Conservation (phyloP, 2,113 vertebrate species). For the Arvicanthis niloticus region DNA sequence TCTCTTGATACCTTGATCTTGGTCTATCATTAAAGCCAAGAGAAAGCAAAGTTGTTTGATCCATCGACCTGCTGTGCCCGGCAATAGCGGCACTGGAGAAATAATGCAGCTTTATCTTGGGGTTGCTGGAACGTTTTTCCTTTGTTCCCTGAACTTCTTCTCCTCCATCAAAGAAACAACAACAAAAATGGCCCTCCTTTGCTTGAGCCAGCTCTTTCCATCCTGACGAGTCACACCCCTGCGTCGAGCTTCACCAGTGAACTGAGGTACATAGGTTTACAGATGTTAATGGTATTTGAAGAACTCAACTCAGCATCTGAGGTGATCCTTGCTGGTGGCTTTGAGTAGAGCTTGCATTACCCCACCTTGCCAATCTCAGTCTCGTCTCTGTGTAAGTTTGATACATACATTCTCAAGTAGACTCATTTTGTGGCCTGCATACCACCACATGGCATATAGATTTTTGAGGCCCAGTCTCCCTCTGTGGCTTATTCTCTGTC, state of each 20-base stretch:
- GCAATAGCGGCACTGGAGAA: neutral
- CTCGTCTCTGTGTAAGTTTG: neutral
- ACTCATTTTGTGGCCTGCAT: neutral
- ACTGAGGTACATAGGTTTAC: neutral
- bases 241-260: neutral
- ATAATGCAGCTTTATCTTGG: neutral
- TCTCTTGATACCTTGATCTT: neutral
- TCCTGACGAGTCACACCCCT: neutral
- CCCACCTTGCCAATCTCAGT: neutral
- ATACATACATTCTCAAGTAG: neutral
- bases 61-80: neutral
- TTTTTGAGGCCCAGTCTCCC: neutral
- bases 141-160: conserved; percentile 14
- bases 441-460: neutral
- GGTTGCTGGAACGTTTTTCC: neutral
- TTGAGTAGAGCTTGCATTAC: neutral
- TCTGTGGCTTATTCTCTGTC: neutral
- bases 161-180: neutral
- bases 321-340: neutral
- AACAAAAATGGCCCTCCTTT: neutral
- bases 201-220: neutral
- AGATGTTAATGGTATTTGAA: neutral
- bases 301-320: neutral
- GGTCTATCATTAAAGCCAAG: neutral
- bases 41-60: neutral